Percentiles rank a stretch among this genome's conserved stretches.
phyloP scores from a whole-genome alignment of 2,888 invertebrate genomes.

The Hermaeophaga mercurialis region DNA sequence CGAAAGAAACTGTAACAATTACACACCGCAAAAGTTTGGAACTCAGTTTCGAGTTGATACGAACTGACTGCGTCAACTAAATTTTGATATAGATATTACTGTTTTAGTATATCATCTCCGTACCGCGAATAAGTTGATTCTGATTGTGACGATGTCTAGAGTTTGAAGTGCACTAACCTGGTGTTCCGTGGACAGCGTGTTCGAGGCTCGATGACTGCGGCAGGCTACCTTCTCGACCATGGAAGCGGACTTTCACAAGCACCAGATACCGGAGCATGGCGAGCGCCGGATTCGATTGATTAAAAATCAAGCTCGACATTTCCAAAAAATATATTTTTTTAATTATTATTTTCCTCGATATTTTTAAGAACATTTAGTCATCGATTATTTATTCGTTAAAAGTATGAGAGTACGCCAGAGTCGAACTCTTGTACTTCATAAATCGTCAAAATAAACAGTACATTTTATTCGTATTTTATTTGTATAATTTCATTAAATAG shows the following conservation, averaged over 20 bases:
- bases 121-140: neutral
- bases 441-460: too few species aligned
- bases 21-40: neutral
- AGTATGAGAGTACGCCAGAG: too few species aligned
- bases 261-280: neutral
- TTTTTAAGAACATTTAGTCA: too few species aligned
- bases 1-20: neutral
- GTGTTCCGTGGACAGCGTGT: conserved; percentile 31
- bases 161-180: conserved; percentile 54
- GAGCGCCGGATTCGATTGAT: neutral
- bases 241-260: conserved; percentile 15
- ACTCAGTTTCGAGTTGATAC: neutral
- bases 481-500: too few species aligned
- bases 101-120: neutral
- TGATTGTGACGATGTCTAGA: conserved; percentile 13
- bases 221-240: conserved; percentile 22
- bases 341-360: too few species aligned
- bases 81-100: conserved; percentile 7
- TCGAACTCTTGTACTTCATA: too few species aligned
- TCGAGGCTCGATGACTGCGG: conserved; percentile 31
- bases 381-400: too few species aligned
- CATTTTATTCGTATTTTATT: too few species aligned
- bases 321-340: neutral
- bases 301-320: neutral
- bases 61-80: neutral